Base-by-base conservation (phyloP, 2,797 vertebrate genomes). In the Sorex maritimensis region DNA sequence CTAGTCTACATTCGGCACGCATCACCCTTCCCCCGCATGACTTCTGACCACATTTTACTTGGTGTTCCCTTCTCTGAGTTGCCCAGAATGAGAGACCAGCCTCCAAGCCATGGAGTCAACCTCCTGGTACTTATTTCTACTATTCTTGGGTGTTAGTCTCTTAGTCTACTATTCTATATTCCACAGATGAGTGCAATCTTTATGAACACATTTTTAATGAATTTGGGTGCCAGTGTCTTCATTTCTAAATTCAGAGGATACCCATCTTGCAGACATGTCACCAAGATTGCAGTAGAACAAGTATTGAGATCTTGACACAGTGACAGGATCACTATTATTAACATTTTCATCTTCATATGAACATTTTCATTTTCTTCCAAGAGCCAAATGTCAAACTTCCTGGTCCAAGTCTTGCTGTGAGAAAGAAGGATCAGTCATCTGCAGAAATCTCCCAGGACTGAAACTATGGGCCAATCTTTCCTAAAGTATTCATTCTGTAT, bases 161-260 rank as follows among this genome's bases (percentile, higher is more conserved):
- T 34, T 34, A 34, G 34, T 34, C 34, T 34, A 34, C 34, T 34
- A 34, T 34, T 34, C 15, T 52, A 52, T 52, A 34, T 34, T 34
- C 34, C 34, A 34, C 34, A 34, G 34, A 34, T 34, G 34, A 34
- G 34, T 34, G 34, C 34, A 34, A 34, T 34, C 34, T 34, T 49
- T 49, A 49, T 12, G 46, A 49, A 49, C 46, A 49, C 46, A 49
- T 49, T 49, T 52, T 14, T 52, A 69, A 63, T 44, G 26, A 30
- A 30, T 74, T 24, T 61, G 44, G 68, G 26, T 58, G 78, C 86
- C 68, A 49, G 41, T 69, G 63, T 90, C 23, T 88, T 83, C 26
- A 86, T 65, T 71, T 86, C 52, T 30, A 84, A 93, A 92, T 92
- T 78, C 17, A 85, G 13, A 91, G 63, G 21, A 69, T 26, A 44